Base-by-base conservation (phyloP, 2,797 vertebrate species). In the Poeciliopsis gracilis region DNA sequence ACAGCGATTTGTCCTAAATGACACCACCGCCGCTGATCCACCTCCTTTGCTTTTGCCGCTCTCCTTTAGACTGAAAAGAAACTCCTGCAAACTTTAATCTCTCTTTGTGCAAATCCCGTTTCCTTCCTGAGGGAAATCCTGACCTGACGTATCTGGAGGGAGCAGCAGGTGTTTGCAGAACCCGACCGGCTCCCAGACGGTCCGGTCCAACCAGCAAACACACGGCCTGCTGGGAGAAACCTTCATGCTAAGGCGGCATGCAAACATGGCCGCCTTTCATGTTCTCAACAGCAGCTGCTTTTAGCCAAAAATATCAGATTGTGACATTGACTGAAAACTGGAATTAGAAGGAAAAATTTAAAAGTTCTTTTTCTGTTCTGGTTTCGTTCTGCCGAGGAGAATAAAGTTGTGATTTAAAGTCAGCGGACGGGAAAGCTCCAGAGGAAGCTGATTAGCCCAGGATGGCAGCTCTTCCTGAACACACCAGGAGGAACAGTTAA, bases 361-460 rank as follows among this genome's bases (percentile, higher is more conserved):
- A 73, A 67, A 72, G 61, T 57, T 1, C 28, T 43, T 33, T 77
- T 30, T 75, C 33, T 75, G 45, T 77, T 84, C 72, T 45, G 33
- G 38, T 63, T 47, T 23, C 73, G 49, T 61, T 66, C 71, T 30
- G 43, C 0, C 12, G 45, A 79, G 80, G 79, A 88, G 82, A 84
- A 79, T 79, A 70, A 76, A 66, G 72, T 69, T 80, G 41, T 80
- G 81, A 90, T 90, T 84, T 77, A 75, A 78, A 75, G 79, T 23
- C 30, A 70, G 85, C 85, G 83, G 61, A 76, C 57, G 61, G 79
- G 77, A 80, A 67, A 67, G 77, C 84, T 87, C 76, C 59, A 82
- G 82, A 84, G 84, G 88, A 90, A 82, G 79, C 85, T 93, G 88
- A 92, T 94, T 93, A 93, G 87, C 86, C 43, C 75, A 89, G 89